Evolutionary conservation across 2,113 vertebrate genomes (phyloP).

Genomic region (Tauraco erythrolophus): DNA sequence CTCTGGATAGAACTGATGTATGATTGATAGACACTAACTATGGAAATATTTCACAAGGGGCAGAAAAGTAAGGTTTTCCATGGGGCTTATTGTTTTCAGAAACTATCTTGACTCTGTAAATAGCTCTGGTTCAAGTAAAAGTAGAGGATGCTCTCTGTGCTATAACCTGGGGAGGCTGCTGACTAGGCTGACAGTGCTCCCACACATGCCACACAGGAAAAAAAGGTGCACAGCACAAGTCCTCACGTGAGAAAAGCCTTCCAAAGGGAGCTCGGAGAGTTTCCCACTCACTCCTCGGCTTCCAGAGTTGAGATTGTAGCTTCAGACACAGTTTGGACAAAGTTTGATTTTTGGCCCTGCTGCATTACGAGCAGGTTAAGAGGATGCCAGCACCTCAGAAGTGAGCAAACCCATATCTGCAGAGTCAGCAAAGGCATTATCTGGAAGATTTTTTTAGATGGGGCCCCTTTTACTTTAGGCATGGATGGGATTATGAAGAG

Average conservation of each 20-base stretch:
- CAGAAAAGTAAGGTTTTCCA: slow-evolving; percentile 26
- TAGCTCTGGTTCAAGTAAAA: not conserved
- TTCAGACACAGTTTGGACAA: not conserved
- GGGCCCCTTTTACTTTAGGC: not conserved
- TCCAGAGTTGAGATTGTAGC: not conserved
- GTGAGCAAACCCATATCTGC: not conserved
- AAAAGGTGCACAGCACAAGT: not conserved
- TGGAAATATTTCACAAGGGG: not conserved
- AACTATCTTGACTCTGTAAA: not conserved
- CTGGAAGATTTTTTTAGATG: not conserved
- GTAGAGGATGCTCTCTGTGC: not conserved
- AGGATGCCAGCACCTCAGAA: not conserved
- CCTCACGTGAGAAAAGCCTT: not conserved
- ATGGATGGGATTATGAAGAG: not conserved
- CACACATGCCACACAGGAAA: not conserved
- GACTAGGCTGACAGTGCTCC: not conserved
- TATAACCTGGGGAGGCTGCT: not conserved
- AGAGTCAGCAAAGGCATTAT: not conserved
- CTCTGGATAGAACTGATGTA: not conserved
- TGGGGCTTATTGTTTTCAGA: slow-evolving; percentile 1
- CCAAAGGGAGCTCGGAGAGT: fast-evolving
- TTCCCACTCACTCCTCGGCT: not conserved
- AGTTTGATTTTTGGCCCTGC: not conserved
- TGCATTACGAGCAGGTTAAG: not conserved
- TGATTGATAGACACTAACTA: not conserved